These are phyloP conservation scores for Cactoblastis cactorum DNA, from an alignment of 2,888 invertebrate species.

Conservation along the genomic window DNA sequence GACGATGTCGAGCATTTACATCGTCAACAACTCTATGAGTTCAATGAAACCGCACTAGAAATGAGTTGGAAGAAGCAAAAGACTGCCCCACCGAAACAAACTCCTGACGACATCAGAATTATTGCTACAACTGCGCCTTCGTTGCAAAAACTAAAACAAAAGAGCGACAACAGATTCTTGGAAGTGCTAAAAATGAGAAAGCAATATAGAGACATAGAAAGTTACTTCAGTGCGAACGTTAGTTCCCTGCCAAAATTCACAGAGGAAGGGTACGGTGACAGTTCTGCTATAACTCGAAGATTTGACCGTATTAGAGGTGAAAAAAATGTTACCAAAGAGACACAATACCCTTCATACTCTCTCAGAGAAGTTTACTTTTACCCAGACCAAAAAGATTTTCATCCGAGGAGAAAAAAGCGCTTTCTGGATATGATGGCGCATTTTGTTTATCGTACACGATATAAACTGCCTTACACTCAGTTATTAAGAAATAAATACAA, in stretches of 20 bases:
- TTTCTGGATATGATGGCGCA: not conserved
- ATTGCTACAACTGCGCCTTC: not conserved
- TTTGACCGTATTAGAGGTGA: not conserved
- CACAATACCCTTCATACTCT: not conserved
- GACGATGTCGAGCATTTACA: not conserved
- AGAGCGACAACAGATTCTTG: not conserved
- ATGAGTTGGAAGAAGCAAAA: not conserved
- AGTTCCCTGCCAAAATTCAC: not conserved
- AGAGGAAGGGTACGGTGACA: not conserved
- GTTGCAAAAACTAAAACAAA: not conserved
- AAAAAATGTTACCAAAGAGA: not conserved
- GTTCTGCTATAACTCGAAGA: not conserved
- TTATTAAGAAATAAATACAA: conserved; percentile 1
- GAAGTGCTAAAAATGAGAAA: not conserved
- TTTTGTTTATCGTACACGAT: conserved; percentile 8
- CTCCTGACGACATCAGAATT: not conserved
- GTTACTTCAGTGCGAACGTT: not conserved
- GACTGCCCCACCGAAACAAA: not conserved
- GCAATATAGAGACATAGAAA: not conserved
- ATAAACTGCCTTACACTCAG: not conserved
- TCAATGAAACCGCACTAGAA: not conserved
- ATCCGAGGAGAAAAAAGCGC: not conserved
- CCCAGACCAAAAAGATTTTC: not conserved
- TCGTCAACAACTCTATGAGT: not conserved
- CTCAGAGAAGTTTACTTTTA: not conserved